Evolutionary conservation across 2,797 vertebrate species (phyloP).

Genomic region (Moxostoma hubbsi): DNA sequence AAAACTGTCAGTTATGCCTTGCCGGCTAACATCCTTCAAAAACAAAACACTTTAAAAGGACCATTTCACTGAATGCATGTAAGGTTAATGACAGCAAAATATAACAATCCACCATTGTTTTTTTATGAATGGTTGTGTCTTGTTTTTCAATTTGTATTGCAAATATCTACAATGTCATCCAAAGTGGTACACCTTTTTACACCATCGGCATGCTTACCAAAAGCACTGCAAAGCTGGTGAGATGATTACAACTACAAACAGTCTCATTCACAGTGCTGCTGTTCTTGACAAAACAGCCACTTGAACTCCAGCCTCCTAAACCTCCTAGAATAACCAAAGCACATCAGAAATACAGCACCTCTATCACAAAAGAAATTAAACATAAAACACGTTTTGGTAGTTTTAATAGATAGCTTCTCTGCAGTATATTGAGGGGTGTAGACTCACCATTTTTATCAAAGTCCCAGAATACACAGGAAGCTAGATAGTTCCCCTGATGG

Average conservation of each 20-base stretch:
- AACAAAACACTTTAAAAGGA: not conserved
- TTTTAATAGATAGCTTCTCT: not conserved
- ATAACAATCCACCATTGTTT: too few relatives aligned
- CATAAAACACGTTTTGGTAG: not conserved
- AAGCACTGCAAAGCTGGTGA: constrained; percentile 92
- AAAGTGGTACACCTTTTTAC: not conserved
- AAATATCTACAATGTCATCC: not conserved
- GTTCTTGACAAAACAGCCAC: constrained; percentile 83
- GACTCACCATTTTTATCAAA: constrained; percentile 82
- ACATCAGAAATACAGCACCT: not conserved
- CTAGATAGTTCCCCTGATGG: constrained; percentile 72
- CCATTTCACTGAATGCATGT: too few relatives aligned
- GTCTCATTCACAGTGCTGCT: constrained; percentile 77
- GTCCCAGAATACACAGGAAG: constrained; percentile 91
- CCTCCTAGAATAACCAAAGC: constrained; percentile 71
- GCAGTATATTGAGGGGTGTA: not conserved
- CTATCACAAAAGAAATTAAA: not conserved
- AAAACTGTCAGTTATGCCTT: constrained; percentile 56
- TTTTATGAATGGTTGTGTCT: too few relatives aligned
- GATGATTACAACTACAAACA: constrained; percentile 89
- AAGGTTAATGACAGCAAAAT: too few relatives aligned
- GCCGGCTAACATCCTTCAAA: constrained; percentile 72
- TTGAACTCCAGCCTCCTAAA: constrained; percentile 84
- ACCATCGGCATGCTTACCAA: constrained; percentile 81
- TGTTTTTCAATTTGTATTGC: not conserved